A percentile compares a stretch with the other conserved stretches of the same genome.
These are phyloP conservation scores for Drosophila sproati DNA, from an alignment of 1,140 invertebrate species.

Conservation along the genomic window DNA sequence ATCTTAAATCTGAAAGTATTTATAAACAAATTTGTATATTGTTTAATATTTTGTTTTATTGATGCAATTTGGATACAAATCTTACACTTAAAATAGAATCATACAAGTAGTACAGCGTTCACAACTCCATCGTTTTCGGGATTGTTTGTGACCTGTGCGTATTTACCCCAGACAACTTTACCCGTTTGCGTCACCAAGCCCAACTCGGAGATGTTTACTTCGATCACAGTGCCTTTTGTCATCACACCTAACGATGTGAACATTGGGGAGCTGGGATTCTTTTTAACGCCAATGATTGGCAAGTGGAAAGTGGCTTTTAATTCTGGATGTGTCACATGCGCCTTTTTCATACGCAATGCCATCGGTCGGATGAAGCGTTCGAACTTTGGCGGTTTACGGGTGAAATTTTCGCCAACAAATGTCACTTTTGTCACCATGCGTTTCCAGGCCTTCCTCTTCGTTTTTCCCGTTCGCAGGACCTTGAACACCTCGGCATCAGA, in stretches of 20 bases:
- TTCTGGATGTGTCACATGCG: slow-evolving; percentile 99
- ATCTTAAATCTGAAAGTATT: background rate
- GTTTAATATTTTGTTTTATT: slow-evolving; percentile 44
- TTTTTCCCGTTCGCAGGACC: slow-evolving; percentile 97
- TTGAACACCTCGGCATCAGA: slow-evolving; percentile 99
- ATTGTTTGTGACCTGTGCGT: slow-evolving; percentile 99
- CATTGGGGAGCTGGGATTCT: slow-evolving; percentile 98
- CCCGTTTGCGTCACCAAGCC: slow-evolving; percentile 99
- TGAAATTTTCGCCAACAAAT: slow-evolving; percentile 99
- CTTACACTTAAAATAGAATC: slow-evolving; percentile 78
- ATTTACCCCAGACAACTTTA: slow-evolving; percentile 99
- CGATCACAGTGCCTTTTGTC: slow-evolving; percentile 98
- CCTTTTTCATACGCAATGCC: slow-evolving; percentile 98
- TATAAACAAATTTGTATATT: slow-evolving; percentile 13
- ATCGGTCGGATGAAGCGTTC: slow-evolving; percentile 99
- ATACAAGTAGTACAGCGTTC: slow-evolving; percentile 98
- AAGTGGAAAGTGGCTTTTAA: slow-evolving; percentile 99
- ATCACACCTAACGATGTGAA: slow-evolving; percentile 99
- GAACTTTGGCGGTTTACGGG: slow-evolving; percentile 99
- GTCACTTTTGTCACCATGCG: slow-evolving; percentile 99
- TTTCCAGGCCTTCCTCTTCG: slow-evolving; percentile 99
- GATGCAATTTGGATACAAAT: slow-evolving; percentile 24
- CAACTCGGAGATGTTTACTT: slow-evolving; percentile 99
- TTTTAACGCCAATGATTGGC: slow-evolving; percentile 99
- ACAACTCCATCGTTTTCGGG: slow-evolving; percentile 99